Conservation (phyloP, 2,888 invertebrate species). For the Amblyteles armatorius region DNA sequence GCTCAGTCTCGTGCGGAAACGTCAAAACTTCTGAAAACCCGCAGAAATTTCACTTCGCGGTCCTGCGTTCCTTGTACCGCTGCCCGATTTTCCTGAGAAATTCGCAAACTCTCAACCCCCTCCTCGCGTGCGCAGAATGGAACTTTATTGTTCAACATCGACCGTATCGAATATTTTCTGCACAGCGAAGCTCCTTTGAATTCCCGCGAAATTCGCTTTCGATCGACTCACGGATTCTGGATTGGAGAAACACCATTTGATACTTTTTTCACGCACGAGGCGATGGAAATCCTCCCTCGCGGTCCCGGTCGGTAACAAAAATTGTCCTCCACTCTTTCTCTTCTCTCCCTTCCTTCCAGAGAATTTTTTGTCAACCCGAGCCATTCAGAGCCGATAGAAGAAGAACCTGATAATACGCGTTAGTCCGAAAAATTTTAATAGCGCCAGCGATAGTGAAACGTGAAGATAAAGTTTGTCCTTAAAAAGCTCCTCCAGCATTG, state of each 20-base stretch:
- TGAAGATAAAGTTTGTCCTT: neutral
- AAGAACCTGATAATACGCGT: neutral
- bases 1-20: neutral
- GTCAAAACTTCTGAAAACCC: conserved; percentile 26
- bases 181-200: neutral
- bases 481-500: neutral
- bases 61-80: conserved; percentile 1
- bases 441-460: neutral
- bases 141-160: neutral
- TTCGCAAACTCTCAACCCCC: neutral
- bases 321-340: neutral
- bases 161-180: neutral
- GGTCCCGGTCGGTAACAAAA: neutral
- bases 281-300: neutral
- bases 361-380: neutral
- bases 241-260: neutral
- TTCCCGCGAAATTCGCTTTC: too few species aligned
- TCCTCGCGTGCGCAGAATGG: neutral
- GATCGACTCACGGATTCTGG: too few species aligned
- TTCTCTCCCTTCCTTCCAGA: neutral
- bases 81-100: neutral
- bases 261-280: neutral
- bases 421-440: neutral
- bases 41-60: conserved; percentile 22
- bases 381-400: neutral